phyloP scores from a whole-genome alignment of 2,888 invertebrate species.

The Miltochrista miniata region DNA sequence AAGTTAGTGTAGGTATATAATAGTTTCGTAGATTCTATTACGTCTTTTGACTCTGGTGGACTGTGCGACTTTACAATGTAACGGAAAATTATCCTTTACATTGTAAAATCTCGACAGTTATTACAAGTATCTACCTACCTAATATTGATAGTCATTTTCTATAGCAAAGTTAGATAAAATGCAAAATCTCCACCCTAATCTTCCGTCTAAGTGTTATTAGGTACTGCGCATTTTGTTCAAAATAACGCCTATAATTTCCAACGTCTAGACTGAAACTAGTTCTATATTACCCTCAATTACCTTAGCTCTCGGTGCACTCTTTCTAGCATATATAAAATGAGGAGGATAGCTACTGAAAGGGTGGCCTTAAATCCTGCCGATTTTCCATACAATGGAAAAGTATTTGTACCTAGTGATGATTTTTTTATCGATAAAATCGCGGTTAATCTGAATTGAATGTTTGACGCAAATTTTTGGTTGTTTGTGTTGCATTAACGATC shows the following conservation, averaged over 20 bases:
- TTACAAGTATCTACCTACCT: too few relatives aligned
- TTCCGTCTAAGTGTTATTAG: slow-evolving; percentile 24
- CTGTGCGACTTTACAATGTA: too few relatives aligned
- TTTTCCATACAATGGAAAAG: slow-evolving; percentile 81
- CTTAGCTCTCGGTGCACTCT: slow-evolving; percentile 52
- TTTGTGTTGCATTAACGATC: too few relatives aligned
- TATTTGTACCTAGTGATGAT: slow-evolving; percentile 73
- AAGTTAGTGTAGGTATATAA: too few relatives aligned
- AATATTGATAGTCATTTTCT: neutral
- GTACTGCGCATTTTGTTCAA: slow-evolving; percentile 25
- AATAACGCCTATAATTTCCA: slow-evolving; percentile 68
- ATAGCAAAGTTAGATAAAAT: neutral
- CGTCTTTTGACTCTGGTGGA: too few relatives aligned
- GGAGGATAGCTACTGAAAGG: slow-evolving; percentile 48
- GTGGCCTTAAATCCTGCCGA: slow-evolving; percentile 68
- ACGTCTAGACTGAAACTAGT: slow-evolving; percentile 81
- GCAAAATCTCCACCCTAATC: slow-evolving; percentile 4
- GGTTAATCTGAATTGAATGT: slow-evolving; percentile 29
- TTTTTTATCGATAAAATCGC: too few relatives aligned
- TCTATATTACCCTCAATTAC: slow-evolving; percentile 73
- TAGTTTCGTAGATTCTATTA: too few relatives aligned
- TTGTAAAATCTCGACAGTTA: too few relatives aligned
- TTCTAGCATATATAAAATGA: slow-evolving; percentile 37
- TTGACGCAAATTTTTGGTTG: too few relatives aligned
- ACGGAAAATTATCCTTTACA: too few relatives aligned